Base-by-base conservation (phyloP, 1,140 invertebrate species). In the Eriosoma lanigerum region DNA sequence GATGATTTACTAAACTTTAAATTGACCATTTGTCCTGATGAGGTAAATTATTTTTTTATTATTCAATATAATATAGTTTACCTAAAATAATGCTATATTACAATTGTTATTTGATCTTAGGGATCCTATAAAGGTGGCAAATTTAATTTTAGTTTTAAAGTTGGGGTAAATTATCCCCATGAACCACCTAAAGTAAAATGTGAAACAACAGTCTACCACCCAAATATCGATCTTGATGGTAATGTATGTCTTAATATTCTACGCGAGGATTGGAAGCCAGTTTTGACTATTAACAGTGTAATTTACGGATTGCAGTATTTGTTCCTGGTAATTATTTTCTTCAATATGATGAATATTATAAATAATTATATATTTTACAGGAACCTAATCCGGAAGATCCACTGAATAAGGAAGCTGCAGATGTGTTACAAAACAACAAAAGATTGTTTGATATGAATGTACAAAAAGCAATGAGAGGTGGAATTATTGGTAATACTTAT, bases 301-400 rank as follows among this genome's bases (percentile, higher is more conserved):
- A 94, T 99, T 70, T 98, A 98, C 90, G 97, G 97, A 83, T 89
- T 99, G 83, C 96, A 98, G 85, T 98, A 97, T 91, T 90, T 98
- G 83, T 98, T 99, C 86, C 88, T 98, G 89, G 95, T 96, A 89
- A 90, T 29, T 46, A 38, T 21, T 66, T 19, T 29, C 68, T 58
- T 21, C n/a, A 38, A 54, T 72, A 48, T 26, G 0, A 13, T 29
- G 3, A 52, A 26, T 56, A 56, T 26, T 21, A 4, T 21, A n/a
- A 52, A 50, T n/a, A 48, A 19, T 24, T 12, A 32, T 10, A 64
- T 81, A 81, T 81, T 81, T 86, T 85, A 44, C 83, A 96, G 95
- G 97, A 99, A 88, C 97, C 97, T 64, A 99, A 98, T 88, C 96
- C 97, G 19, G 97, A 99, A 88, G 97, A 99, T 89, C 97, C 97